Base-by-base conservation (phyloP, 1,140 invertebrate genomes). In the Lycorma delicatula region DNA sequence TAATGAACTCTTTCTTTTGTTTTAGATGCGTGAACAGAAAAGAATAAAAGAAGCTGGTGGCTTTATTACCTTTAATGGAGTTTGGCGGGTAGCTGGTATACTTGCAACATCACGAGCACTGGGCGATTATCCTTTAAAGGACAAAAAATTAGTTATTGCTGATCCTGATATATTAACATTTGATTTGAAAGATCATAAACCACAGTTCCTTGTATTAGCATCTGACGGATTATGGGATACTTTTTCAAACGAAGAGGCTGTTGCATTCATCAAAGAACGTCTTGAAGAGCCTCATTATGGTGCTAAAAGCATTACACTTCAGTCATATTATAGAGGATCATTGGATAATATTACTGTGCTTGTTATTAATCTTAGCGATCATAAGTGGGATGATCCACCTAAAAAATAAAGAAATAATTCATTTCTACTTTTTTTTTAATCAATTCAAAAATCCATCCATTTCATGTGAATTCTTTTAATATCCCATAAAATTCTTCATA, bases 141-240 rank as follows among this genome's bases (percentile, higher is more conserved):
- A 95, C 67, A 86, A 87, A 68, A 92, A 91, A 68, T 81, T 94
- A 64, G 86, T 98, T 9, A 96, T 94, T 63, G 92, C 93, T 1
- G 89, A 95, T 70, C 95, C 95, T 22, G 94, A 98, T 71, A 91
- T 98, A 65, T 75, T 93, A 56, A 93, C 90, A n/a, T 96, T 97
- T 71, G 87, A 96, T 71, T 71, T 93, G 44, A 77, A 78, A 41
- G 85, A 89, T 72, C 86, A 90, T 65, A 86, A 77, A 68, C 91
- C 94, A 1, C 79, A 84, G 73, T 97, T 97, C 74, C 73, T 97
- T 57, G 84, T 98, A 57, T 73, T 97, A 22, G 95, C 94, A 11
- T 89, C 92, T 2, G 95, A 97, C 79, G 95, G 95, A 11, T 77
- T 98, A 7, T 97, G 93, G 93, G 95, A 97, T 73, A 93, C 89